These are phyloP conservation scores for Rostratula benghalensis DNA, from an alignment of 2,113 vertebrate species.

Conservation along the genomic window DNA sequence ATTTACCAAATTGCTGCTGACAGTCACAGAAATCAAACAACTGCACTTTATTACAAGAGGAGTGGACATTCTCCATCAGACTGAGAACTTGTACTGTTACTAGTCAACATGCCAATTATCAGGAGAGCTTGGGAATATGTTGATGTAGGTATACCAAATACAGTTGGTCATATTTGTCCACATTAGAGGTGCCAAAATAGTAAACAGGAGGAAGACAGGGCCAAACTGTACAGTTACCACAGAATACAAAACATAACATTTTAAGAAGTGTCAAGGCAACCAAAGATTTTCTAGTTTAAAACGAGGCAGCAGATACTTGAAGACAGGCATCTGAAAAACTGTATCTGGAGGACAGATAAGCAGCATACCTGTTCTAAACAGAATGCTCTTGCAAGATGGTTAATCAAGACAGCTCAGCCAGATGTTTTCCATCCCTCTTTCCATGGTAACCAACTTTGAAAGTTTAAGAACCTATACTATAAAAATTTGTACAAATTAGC, in stretches of 20 bases:
- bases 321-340: background rate
- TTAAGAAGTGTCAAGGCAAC: background rate
- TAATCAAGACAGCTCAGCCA: background rate
- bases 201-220: background rate
- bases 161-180: background rate
- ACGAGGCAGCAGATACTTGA: background rate
- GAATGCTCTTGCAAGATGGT: background rate
- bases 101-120: background rate
- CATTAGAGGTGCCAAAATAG: background rate
- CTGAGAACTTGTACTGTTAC: background rate
- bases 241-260: background rate
- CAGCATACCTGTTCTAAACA: background rate
- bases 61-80: background rate
- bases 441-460: background rate
- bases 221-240: background rate
- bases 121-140: background rate
- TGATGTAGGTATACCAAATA: background rate
- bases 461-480: background rate
- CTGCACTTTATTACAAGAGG: background rate
- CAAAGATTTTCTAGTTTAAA: background rate
- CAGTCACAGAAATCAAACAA: background rate
- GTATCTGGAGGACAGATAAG: background rate
- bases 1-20: background rate
- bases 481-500: constrained; percentile 3
- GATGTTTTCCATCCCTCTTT: background rate